Conservation (phyloP, 2,797 vertebrate species). For the Pseudocheirus occidentalis region DNA sequence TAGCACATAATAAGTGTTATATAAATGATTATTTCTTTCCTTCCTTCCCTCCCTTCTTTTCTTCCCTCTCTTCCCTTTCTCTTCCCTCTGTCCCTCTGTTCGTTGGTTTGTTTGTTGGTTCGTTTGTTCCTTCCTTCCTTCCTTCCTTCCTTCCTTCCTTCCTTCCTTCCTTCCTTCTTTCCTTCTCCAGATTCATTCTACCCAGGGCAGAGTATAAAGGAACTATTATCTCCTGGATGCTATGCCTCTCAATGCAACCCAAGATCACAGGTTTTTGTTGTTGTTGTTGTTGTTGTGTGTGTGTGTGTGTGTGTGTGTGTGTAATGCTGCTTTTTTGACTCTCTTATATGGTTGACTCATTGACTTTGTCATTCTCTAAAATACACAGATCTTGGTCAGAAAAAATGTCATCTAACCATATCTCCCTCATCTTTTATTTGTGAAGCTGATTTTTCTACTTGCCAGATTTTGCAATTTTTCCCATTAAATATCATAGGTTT, state of each 20-base stretch:
- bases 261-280: not conserved
- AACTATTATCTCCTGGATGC: not conserved
- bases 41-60: not conserved
- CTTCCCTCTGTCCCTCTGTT: too few relatives aligned
- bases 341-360: not conserved
- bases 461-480: not conserved
- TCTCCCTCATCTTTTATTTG: not conserved
- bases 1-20: not conserved
- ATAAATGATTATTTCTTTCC: not conserved
- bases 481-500: not conserved
- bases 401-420: not conserved
- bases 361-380: not conserved
- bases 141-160: not conserved
- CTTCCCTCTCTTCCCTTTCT: not conserved
- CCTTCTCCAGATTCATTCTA: not conserved
- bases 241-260: not conserved
- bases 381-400: not conserved
- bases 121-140: not conserved
- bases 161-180: not conserved
- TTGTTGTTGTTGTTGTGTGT: not conserved
- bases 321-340: not conserved
- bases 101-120: too few relatives aligned
- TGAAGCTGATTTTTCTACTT: not conserved
- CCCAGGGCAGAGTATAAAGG: not conserved
- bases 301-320: not conserved